Evolutionary conservation across 2,113 vertebrate species (phyloP).

Genomic region (Misgurnus anguillicaudatus): DNA sequence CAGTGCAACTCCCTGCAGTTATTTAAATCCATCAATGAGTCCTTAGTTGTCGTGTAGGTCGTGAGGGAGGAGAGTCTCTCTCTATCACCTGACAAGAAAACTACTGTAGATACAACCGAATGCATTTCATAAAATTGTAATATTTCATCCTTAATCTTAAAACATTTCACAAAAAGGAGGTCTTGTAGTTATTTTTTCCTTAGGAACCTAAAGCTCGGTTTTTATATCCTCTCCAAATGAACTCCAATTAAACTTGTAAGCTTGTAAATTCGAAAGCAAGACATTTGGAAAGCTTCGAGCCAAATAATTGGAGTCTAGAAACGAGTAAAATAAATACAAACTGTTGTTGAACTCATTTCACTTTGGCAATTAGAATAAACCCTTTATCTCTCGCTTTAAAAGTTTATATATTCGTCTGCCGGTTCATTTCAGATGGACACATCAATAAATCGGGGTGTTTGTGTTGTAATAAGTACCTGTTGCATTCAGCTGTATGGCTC

Average conservation of each 20-base stretch:
- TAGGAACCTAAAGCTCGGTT: not conserved
- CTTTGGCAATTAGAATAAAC: not conserved
- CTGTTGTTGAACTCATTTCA: not conserved
- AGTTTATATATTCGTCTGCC: not conserved
- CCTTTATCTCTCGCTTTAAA: not conserved
- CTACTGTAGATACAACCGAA: slow-evolving; percentile 22
- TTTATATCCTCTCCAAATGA: not conserved
- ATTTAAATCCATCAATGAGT: slow-evolving; percentile 43
- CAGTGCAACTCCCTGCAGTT: slow-evolving; percentile 13
- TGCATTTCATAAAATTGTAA: slow-evolving; percentile 27
- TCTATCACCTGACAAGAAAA: slow-evolving; percentile 33
- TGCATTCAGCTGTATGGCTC: not conserved
- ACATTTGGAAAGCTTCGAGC: slow-evolving; percentile 9
- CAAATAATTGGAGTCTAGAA: slow-evolving; percentile 20
- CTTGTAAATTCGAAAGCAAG: not conserved
- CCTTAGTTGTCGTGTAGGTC: slow-evolving; percentile 44
- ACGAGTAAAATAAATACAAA: slow-evolving; percentile 19
- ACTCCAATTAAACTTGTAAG: slow-evolving; percentile 18
- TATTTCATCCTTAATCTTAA: slow-evolving; percentile 7
- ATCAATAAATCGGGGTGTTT: slow-evolving; percentile 7
- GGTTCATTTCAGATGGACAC: not conserved
- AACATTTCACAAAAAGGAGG: not conserved
- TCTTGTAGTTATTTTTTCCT: not conserved
- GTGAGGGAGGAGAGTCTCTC: slow-evolving; percentile 24
- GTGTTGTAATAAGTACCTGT: not conserved